Base-by-base conservation (phyloP, 2,888 invertebrate species). In the Abrostola triplasia region DNA sequence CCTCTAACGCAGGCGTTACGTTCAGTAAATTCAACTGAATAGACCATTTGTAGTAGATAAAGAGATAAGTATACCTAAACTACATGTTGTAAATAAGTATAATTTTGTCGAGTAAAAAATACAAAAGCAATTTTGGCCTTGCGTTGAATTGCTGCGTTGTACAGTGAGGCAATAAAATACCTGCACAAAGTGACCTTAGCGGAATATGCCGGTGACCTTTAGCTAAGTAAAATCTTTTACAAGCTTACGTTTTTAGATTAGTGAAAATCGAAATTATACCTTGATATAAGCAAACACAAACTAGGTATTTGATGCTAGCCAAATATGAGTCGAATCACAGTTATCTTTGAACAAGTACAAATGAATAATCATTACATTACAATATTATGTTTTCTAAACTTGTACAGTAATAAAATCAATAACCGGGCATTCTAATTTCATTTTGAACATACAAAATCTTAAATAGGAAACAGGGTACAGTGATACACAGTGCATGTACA, bases 131-230 rank as follows among this genome's bases (percentile, higher is more conserved):
- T 90, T 88, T 85, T 81, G 89, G 89, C 93, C 93, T 93, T 92
- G 92, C 85, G 84, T 90, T 86, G 89, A 87, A 92, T 90, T 88
- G 88, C 88, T 88, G 79, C 85, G 89, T 88, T 86, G 88, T 88
- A 87, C 83, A 61, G 88, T 92, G 92, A 88, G 84, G 91, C 90
- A 91, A 91, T 91, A 88, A 90, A 89, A 91, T 90, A 88, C 88
- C 88, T 88, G 88, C 87, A 90, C 87, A 87, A 89, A 87, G 78
- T 89, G 92, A 92, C 93, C 93, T 93, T 91, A 92, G 87, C 87
- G 84, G 88, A 90, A 91, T 90, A 91, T 85, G 86, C 85, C 70
- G 86, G 84, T 85, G 92, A 90, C 92, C 90, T 92, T 91, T 90
- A 84, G 74, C 81, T 78, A 77, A 79, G 77, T 84, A 88, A 88